Evolutionary conservation across 2,113 vertebrate species (phyloP).

Genomic region (Oncorhynchus nerka): DNA sequence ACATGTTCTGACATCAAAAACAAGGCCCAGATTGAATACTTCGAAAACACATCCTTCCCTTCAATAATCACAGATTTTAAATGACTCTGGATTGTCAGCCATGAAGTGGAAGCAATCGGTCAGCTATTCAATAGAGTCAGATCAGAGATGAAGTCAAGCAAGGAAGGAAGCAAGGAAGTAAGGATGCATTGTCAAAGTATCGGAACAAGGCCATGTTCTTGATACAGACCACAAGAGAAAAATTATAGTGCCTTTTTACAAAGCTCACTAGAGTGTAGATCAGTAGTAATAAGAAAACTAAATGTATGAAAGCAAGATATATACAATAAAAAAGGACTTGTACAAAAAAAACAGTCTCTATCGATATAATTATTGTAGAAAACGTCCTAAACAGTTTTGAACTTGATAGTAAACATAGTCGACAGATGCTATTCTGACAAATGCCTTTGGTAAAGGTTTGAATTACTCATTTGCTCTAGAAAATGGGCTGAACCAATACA

Average conservation of each 20-base stretch:
- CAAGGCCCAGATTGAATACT: not conserved
- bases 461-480: not conserved
- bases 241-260: conserved; percentile 25
- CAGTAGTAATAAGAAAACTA: conserved; percentile 10
- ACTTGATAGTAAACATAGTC: not conserved
- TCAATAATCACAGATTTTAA: too few species aligned
- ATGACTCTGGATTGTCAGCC: too few species aligned
- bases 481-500: not conserved
- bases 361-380: not conserved
- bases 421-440: not conserved
- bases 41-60: conserved; percentile 7
- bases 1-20: not conserved
- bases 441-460: not conserved
- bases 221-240: not conserved
- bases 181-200: not conserved
- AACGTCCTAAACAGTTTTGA: not conserved
- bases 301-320: conserved; percentile 4
- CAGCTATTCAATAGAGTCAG: not conserved
- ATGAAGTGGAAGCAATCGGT: too few species aligned
- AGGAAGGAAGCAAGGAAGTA: conserved; percentile 12
- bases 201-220: not conserved
- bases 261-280: conserved; percentile 31
- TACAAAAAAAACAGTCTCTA: conserved; percentile 2
- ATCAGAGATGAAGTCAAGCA: not conserved
- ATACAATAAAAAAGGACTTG: not conserved